A percentile compares a stretch with the other conserved stretches of the same genome.
Conservation (phyloP, 2,113 vertebrate genomes). For the Salvelinus fontinalis region DNA sequence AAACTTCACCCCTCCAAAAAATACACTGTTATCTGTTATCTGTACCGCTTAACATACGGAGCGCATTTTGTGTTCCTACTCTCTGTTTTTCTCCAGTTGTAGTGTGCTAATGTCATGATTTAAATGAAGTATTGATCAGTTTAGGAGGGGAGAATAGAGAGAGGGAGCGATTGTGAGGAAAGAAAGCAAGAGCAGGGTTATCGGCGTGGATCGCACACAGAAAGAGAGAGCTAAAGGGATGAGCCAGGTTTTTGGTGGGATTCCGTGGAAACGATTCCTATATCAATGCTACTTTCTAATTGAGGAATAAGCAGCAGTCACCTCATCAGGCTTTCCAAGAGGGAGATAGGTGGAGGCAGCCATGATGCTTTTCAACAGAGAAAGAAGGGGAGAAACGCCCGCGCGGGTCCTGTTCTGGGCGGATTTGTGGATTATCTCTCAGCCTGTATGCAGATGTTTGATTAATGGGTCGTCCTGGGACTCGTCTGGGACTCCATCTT, state of each 20-base stretch:
- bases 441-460: slow-evolving; percentile 44
- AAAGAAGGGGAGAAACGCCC: slow-evolving; percentile 40
- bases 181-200: slow-evolving; percentile 82
- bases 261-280: slow-evolving; percentile 66
- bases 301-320: slow-evolving; percentile 52
- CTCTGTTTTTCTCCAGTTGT: slow-evolving; percentile 63
- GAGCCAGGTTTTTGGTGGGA: slow-evolving; percentile 64
- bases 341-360: slow-evolving; percentile 47
- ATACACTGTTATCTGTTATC: slow-evolving; percentile 22
- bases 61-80: slow-evolving; percentile 60
- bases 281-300: slow-evolving; percentile 60
- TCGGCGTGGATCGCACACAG: slow-evolving; percentile 79
- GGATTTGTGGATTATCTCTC: slow-evolving; percentile 58
- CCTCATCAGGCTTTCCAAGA: slow-evolving; percentile 44
- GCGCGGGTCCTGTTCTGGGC: slow-evolving; percentile 49
- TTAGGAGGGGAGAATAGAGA: slow-evolving; percentile 84
- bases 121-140: slow-evolving; percentile 89
- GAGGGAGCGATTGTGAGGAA: slow-evolving; percentile 81
- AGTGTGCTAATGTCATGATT: slow-evolving; percentile 84
- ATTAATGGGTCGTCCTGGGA: slow-evolving; percentile 44
- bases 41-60: slow-evolving; percentile 38
- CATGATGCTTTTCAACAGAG: slow-evolving; percentile 42
- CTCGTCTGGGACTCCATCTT: slow-evolving; percentile 61
- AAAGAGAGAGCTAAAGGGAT: slow-evolving; percentile 75
- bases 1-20: slow-evolving; percentile 22